Evolutionary conservation across 1,140 invertebrate genomes (phyloP).

Genomic region (Chymomyza costata): DNA sequence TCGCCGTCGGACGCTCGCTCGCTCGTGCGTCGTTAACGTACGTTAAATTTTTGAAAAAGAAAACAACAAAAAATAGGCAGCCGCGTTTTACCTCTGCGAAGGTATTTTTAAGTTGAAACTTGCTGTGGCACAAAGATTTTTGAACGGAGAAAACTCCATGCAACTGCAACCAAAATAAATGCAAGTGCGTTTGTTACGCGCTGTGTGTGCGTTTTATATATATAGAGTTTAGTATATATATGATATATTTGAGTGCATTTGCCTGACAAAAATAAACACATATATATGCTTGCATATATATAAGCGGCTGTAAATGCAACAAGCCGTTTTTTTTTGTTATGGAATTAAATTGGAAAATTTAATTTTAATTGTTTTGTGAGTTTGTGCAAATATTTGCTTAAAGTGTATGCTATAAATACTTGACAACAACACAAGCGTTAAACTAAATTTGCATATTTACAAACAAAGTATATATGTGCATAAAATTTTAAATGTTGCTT

Average conservation of each 20-base stretch:
- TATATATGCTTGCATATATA: background rate
- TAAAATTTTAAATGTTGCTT: conserved; percentile 25
- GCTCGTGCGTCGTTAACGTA: no score
- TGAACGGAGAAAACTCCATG: conserved; percentile 32
- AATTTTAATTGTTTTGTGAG: background rate
- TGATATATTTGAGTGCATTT: conserved; percentile 28
- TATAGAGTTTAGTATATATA: conserved; percentile 11
- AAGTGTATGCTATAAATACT: conserved; percentile 23
- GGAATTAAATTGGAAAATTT: no score
- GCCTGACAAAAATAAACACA: conserved; percentile 51
- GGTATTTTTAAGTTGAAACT: conserved; percentile 56
- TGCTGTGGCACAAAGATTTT: conserved; percentile 4
- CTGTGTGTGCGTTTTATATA: conserved; percentile 15
- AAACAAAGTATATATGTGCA: conserved; percentile 10
- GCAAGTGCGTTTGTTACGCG: conserved; percentile 40
- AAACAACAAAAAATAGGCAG: conserved; percentile 31
- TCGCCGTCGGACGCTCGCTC: no score
- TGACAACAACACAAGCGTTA: background rate
- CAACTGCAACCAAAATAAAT: conserved; percentile 36
- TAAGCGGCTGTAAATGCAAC: background rate
- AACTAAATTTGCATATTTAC: conserved; percentile 42
- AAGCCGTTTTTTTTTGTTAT: no score
- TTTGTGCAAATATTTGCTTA: conserved; percentile 57
- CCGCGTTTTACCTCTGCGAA: conserved; percentile 49
- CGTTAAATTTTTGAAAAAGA: conserved; percentile 58